phyloP scores from a whole-genome alignment of 2,888 invertebrate genomes.

The Vesta saturnalis region DNA sequence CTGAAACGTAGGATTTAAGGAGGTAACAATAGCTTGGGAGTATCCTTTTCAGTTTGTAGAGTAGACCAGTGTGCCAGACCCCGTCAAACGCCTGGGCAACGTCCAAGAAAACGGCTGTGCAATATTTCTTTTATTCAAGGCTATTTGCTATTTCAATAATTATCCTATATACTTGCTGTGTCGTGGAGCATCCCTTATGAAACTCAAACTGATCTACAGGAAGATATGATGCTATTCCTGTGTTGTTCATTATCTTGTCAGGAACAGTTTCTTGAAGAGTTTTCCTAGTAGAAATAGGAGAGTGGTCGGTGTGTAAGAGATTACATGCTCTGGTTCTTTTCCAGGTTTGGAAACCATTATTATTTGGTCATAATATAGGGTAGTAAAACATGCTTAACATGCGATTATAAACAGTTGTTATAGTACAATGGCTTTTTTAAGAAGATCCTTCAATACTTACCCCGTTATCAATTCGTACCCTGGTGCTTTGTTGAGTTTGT shows the following conservation, averaged over 20 bases:
- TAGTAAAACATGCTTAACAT: neutral
- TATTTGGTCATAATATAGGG: neutral
- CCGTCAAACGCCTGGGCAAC: neutral
- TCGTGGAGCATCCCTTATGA: neutral
- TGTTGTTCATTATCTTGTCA: neutral
- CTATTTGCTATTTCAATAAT: neutral
- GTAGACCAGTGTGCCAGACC: neutral
- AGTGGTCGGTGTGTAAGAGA: neutral
- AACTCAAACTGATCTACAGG: neutral
- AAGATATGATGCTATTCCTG: neutral
- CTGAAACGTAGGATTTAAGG: slow-evolving; percentile 14
- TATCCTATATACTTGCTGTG: too few relatives aligned
- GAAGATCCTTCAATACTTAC: too few relatives aligned
- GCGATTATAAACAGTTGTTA: neutral
- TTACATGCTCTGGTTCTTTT: neutral
- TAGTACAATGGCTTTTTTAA: too few relatives aligned
- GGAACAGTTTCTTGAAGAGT: neutral
- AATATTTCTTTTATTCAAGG: neutral
- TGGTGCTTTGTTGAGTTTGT: too few relatives aligned
- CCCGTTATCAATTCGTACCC: too few relatives aligned
- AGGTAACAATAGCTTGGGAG: slow-evolving; percentile 14
- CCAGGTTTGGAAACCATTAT: neutral
- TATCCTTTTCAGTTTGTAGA: neutral
- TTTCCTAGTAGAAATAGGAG: neutral
- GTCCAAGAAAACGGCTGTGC: neutral